These are phyloP conservation scores for Epinephelus fuscoguttatus DNA, from an alignment of 2,113 vertebrate species.

Conservation along the genomic window DNA sequence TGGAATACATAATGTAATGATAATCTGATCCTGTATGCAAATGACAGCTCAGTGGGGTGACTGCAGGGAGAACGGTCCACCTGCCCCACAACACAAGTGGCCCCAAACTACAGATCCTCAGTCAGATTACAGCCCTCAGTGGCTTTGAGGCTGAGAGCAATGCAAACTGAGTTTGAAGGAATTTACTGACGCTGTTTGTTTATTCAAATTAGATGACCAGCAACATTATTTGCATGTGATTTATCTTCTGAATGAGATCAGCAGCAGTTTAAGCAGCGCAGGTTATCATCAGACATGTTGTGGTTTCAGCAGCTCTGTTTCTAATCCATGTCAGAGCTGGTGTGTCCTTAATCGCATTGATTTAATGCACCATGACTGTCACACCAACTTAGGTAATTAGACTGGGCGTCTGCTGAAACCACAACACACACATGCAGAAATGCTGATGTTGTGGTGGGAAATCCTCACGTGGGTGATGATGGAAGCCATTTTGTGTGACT, in stretches of 20 bases:
- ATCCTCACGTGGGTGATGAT: neutral
- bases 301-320: neutral
- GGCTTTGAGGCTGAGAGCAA: neutral
- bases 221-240: neutral
- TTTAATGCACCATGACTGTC: slow-evolving; percentile 34
- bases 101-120: slow-evolving; percentile 21
- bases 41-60: slow-evolving; percentile 48
- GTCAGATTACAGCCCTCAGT: slow-evolving; percentile 21
- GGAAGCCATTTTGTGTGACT: slow-evolving; percentile 6
- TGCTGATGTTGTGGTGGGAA: neutral
- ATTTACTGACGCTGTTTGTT: neutral
- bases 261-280: neutral
- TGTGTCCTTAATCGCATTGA: neutral
- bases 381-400: slow-evolving; percentile 28
- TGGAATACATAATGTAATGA: slow-evolving; percentile 74
- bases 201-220: neutral
- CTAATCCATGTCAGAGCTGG: neutral
- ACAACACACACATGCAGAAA: slow-evolving; percentile 17
- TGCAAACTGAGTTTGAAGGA: neutral
- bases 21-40: slow-evolving; percentile 72
- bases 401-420: neutral
- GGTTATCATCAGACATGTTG: neutral
- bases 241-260: neutral
- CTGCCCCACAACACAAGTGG: slow-evolving; percentile 32
- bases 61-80: slow-evolving; percentile 42